phyloP scores from a whole-genome alignment of 2,888 invertebrate genomes.

The Cremastinae sp. region DNA sequence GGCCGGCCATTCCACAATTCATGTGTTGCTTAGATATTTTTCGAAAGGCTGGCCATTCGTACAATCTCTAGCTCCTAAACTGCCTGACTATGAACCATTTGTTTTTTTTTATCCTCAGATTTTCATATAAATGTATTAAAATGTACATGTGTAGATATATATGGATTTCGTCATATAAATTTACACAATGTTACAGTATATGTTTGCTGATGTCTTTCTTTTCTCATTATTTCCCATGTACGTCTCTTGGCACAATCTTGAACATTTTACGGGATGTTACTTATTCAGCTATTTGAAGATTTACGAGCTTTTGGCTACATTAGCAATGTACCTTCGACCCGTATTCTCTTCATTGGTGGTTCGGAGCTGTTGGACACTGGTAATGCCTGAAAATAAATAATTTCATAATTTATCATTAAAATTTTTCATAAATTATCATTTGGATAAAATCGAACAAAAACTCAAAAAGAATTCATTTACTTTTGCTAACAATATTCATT shows the following conservation, averaged over 20 bases:
- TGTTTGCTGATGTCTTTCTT: constrained; percentile 35
- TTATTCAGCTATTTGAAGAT: constrained; percentile 58
- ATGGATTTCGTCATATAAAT: constrained; percentile 22
- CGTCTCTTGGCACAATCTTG: constrained; percentile 33
- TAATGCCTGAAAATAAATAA: constrained; percentile 70
- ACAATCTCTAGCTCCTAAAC: constrained; percentile 44
- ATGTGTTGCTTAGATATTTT: constrained; percentile 15
- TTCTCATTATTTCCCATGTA: constrained; percentile 40
- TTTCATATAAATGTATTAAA: constrained; percentile 23
- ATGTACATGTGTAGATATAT: constrained; percentile 15
- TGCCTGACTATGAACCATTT: constrained; percentile 37
- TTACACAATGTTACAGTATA: constrained; percentile 25
- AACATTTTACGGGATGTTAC: constrained; percentile 59
- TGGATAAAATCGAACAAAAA: background rate
- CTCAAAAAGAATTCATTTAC: background rate
- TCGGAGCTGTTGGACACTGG: constrained; percentile 73
- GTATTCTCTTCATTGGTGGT: constrained; percentile 73
- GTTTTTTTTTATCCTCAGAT: constrained; percentile 30
- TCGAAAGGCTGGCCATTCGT: constrained; percentile 17
- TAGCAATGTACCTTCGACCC: constrained; percentile 79
- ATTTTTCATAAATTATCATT: background rate
- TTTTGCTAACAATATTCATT: no score
- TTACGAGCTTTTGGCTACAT: constrained; percentile 66
- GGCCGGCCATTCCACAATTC: constrained; percentile 29
- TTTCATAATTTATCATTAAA: background rate